Evolutionary conservation across 2,888 invertebrate genomes (phyloP).

Genomic region (Octonoba sinensis): DNA sequence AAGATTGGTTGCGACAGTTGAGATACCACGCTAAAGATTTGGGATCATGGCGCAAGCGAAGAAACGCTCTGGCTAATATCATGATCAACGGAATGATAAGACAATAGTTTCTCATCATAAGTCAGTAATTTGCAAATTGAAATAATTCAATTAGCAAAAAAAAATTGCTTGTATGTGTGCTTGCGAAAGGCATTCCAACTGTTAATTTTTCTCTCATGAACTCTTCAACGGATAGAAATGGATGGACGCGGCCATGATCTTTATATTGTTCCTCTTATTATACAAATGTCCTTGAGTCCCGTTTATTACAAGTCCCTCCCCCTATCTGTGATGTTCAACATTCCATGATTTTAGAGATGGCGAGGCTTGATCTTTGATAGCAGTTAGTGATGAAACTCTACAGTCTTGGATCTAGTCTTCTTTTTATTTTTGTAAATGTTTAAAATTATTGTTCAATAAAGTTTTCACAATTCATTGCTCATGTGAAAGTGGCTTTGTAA

Average conservation of each 20-base stretch:
- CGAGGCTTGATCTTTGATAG: constrained; percentile 51
- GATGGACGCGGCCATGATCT: constrained; percentile 4
- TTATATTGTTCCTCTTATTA: constrained; percentile 53
- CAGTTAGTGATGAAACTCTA: constrained; percentile 53
- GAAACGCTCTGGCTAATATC: constrained; percentile 95
- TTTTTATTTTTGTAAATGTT: constrained; percentile 48
- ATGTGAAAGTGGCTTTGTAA: constrained; percentile 39
- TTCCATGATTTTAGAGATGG: constrained; percentile 54
- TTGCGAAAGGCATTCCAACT: no score
- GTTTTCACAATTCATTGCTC: constrained; percentile 19
- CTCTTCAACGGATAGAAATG: no score
- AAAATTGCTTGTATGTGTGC: no score
- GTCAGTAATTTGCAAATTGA: constrained; percentile 13
- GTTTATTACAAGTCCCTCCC: constrained; percentile 54
- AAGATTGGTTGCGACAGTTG: constrained; percentile 89
- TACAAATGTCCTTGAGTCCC: constrained; percentile 23
- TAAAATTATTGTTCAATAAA: constrained; percentile 22
- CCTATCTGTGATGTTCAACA: constrained; percentile 61
- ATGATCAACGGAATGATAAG: constrained; percentile 80
- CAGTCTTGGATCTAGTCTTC: constrained; percentile 63
- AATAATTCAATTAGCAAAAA: no score
- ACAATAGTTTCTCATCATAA: no score
- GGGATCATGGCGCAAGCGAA: constrained; percentile 90
- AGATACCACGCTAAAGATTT: constrained; percentile 92
- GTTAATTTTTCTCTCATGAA: no score